A percentile compares a stretch with the other conserved stretches of the same genome.
phyloP scores from a whole-genome alignment of 2,888 invertebrate species.

The Anodontia alba region DNA sequence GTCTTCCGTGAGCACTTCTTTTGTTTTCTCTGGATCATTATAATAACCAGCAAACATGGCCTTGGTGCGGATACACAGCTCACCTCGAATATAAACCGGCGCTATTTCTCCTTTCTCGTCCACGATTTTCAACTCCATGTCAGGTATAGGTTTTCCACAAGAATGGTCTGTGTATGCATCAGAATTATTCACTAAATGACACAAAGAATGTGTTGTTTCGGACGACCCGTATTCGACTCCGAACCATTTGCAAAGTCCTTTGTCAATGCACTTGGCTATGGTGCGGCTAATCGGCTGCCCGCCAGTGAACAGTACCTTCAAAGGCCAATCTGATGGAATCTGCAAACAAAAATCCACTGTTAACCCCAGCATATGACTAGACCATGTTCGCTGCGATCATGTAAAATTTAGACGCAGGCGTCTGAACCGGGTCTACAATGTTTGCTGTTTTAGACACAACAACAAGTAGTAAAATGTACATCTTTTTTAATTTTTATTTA shows the following conservation, averaged over 20 bases:
- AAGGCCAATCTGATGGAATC: no score
- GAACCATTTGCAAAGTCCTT: neutral
- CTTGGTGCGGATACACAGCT: constrained; percentile 1
- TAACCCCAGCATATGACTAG: no score
- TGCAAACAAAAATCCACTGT: no score
- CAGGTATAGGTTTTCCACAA: neutral
- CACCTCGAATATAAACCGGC: constrained; percentile 30
- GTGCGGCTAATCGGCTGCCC: no score
- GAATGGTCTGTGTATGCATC: neutral
- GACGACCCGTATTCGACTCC: constrained; percentile 17
- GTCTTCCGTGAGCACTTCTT: neutral
- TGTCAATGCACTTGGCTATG: no score
- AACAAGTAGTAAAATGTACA: no score
- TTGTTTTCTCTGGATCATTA: constrained; percentile 25
- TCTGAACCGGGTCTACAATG: no score
- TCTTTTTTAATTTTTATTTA: no score
- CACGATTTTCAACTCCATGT: constrained; percentile 33
- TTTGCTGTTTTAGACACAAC: no score
- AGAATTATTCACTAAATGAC: neutral
- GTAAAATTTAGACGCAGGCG: no score
- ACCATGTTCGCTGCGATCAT: no score
- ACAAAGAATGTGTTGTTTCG: neutral
- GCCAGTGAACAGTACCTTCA: no score
- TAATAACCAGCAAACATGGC: constrained; percentile 25
- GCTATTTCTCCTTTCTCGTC: constrained; percentile 17